phyloP scores from a whole-genome alignment of 1,140 invertebrate species.

The Neodiprion pinetum region DNA sequence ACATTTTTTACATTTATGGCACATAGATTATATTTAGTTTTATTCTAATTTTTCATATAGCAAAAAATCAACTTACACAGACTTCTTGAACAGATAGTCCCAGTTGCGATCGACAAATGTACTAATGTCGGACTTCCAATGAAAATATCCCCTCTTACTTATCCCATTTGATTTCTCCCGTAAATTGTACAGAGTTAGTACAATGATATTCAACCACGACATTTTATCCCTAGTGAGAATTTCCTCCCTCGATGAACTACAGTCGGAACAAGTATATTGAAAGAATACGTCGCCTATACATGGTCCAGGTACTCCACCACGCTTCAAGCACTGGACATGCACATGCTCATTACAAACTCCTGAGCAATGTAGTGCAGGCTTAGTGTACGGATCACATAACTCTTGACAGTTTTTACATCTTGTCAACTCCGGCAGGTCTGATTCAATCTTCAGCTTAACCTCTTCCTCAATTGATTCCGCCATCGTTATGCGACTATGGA shows the following conservation, averaged over 20 bases:
- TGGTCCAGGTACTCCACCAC: constrained; percentile 69
- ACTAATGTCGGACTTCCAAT: constrained; percentile 77
- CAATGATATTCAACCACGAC: constrained; percentile 72
- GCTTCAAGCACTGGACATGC: constrained; percentile 69
- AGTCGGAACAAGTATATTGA: constrained; percentile 72
- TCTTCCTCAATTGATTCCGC: background rate
- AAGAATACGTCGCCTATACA: constrained; percentile 81
- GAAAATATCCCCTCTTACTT: constrained; percentile 75
- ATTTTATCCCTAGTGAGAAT: constrained; percentile 68
- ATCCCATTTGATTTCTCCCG: constrained; percentile 69
- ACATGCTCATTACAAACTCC: constrained; percentile 64
- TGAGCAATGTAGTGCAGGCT: constrained; percentile 44
- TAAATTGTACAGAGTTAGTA: constrained; percentile 71
- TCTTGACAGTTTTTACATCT: constrained; percentile 46
- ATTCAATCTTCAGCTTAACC: background rate
- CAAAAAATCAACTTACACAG: constrained; percentile 59
- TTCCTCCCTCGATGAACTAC: constrained; percentile 65
- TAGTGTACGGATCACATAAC: constrained; percentile 42
- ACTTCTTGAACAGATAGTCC: constrained; percentile 67
- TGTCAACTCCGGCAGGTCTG: background rate
- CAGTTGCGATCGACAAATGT: constrained; percentile 75
- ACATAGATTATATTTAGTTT: too few relatives aligned
- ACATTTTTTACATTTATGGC: background rate
- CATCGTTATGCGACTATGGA: background rate
- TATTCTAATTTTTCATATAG: background rate